Evolutionary conservation across 2,797 vertebrate genomes (phyloP).

Genomic region (Pseudochirops corinnae): DNA sequence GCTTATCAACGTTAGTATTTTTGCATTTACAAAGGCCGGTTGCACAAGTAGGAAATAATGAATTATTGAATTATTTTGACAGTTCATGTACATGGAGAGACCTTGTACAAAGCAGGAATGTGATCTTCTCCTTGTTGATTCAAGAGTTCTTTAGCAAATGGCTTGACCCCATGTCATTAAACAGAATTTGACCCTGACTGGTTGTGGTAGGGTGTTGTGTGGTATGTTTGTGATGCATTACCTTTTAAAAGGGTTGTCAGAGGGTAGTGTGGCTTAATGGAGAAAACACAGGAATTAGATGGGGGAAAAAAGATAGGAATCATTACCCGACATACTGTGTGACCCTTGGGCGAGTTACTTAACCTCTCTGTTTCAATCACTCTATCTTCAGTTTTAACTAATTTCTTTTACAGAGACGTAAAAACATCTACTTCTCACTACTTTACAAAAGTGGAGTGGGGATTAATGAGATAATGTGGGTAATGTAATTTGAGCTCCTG

Average conservation of each 20-base stretch:
- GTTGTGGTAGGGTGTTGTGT: background rate
- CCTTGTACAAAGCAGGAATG: constrained; percentile 55
- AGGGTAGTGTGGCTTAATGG: constrained; percentile 52
- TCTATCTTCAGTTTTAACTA: constrained; percentile 35
- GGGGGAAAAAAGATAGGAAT: constrained; percentile 51
- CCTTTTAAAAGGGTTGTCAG: constrained; percentile 53
- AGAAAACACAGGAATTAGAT: constrained; percentile 54
- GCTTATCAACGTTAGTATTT: constrained; percentile 34
- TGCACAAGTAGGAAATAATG: constrained; percentile 43
- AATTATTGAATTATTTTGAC: constrained; percentile 68
- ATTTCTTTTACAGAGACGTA: constrained; percentile 24
- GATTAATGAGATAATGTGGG: constrained; percentile 69
- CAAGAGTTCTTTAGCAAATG: constrained; percentile 47
- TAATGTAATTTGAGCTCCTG: constrained; percentile 59
- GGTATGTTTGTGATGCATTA: constrained; percentile 43
- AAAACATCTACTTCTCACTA: background rate
- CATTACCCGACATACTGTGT: constrained; percentile 32
- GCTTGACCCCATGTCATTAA: constrained; percentile 68
- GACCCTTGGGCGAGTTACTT: constrained; percentile 57
- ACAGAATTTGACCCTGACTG: constrained; percentile 63
- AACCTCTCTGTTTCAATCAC: constrained; percentile 42
- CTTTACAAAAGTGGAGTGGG: constrained; percentile 39
- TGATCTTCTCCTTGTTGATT: constrained; percentile 45
- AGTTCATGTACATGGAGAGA: constrained; percentile 61
- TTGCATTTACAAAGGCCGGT: constrained; percentile 8